A percentile compares a stretch with the other conserved stretches of the same genome.
These are phyloP conservation scores for Iphiclides podalirius DNA, from an alignment of 2,888 invertebrate genomes.

Conservation along the genomic window DNA sequence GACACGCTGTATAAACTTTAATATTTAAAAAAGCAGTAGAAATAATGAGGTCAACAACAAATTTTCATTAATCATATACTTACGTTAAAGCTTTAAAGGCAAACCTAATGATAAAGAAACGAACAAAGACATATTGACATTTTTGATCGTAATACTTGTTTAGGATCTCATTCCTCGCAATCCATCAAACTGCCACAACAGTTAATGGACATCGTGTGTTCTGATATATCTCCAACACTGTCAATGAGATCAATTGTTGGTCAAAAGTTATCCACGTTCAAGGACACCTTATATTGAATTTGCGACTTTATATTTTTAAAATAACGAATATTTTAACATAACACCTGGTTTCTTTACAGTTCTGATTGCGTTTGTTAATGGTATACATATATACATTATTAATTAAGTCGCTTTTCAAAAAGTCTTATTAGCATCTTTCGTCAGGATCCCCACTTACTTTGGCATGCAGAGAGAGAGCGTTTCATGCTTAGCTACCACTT, in stretches of 20 bases:
- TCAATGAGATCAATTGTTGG: background rate
- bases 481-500: constrained; percentile 10
- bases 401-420: constrained; percentile 10
- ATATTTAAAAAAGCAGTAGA: too few species aligned
- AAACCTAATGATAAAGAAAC: too few species aligned
- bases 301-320: too few species aligned
- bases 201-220: background rate
- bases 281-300: background rate
- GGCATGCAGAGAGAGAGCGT: constrained; percentile 11
- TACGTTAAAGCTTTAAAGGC: too few species aligned
- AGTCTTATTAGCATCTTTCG: constrained; percentile 13
- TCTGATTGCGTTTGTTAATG: too few species aligned
- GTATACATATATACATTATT: constrained; percentile 5
- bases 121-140: too few species aligned
- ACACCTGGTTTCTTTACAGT: too few species aligned
- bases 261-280: background rate
- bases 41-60: too few species aligned
- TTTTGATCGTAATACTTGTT: background rate
- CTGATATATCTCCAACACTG: background rate
- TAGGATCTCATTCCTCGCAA: background rate
- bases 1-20: too few species aligned
- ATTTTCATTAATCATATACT: too few species aligned
- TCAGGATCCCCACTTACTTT: constrained; percentile 11
- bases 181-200: background rate
- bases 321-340: too few species aligned